phyloP scores from a whole-genome alignment of 2,113 vertebrate species.

The Orthonyx spaldingii region DNA sequence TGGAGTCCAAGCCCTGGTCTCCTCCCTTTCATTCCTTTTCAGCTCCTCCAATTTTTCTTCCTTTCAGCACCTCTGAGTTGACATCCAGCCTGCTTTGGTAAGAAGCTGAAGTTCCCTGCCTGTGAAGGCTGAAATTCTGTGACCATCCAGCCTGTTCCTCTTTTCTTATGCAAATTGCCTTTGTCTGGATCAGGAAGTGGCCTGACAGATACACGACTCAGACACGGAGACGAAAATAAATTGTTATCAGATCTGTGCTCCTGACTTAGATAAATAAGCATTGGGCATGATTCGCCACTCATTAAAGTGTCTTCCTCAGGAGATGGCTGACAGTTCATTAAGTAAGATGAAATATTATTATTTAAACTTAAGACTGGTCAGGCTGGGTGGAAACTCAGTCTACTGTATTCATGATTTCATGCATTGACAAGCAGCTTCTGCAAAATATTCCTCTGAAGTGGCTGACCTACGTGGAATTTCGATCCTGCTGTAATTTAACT shows the following conservation, averaged over 20 bases:
- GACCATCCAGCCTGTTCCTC: not conserved
- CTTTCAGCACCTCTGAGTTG: not conserved
- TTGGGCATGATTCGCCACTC: constrained; percentile 52
- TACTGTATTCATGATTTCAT: constrained; percentile 15
- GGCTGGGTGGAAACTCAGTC: constrained; percentile 17
- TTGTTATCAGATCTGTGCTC: constrained; percentile 40
- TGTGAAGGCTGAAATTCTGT: not conserved
- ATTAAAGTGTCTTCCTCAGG: constrained; percentile 57
- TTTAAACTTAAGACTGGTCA: constrained; percentile 50
- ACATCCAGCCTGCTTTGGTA: not conserved
- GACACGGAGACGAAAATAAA: constrained; percentile 18
- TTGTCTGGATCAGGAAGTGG: constrained; percentile 3
- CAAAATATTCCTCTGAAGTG: not conserved
- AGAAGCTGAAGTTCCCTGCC: not conserved
- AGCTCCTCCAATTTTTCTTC: not conserved
- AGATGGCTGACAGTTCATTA: constrained; percentile 65
- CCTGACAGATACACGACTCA: constrained; percentile 1
- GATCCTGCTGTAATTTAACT: not conserved
- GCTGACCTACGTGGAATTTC: not conserved
- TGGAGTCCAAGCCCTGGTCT: not conserved
- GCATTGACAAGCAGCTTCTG: constrained; percentile 8
- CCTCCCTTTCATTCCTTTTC: not conserved
- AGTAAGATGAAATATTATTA: constrained; percentile 59
- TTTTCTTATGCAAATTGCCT: constrained; percentile 40
- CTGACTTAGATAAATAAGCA: constrained; percentile 68